A percentile compares a stretch with the other conserved stretches of the same genome.
These are phyloP conservation scores for Zeus faber DNA, from an alignment of 2,113 vertebrate species.

Conservation along the genomic window DNA sequence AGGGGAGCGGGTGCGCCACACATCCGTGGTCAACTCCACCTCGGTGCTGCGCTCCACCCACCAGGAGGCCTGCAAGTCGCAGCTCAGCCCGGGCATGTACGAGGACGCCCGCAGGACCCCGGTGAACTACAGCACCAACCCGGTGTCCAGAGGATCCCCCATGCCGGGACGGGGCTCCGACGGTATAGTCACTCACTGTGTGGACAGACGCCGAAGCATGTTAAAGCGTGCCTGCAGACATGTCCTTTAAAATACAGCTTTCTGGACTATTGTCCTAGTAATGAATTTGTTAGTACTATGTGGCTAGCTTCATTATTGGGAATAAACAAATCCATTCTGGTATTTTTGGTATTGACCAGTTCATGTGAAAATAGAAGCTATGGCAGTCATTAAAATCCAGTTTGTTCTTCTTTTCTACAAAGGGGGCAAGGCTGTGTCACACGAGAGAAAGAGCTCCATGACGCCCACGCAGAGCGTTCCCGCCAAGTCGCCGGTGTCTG, in stretches of 20 bases:
- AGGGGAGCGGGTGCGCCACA: conserved; percentile 83
- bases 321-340: no score
- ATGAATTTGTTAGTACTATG: no score
- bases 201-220: no score
- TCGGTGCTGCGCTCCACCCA: conserved; percentile 95
- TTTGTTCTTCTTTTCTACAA: conserved; percentile 20
- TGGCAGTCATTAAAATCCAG: no score
- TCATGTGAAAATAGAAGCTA: no score
- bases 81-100: conserved; percentile 94
- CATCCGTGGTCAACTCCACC: conserved; percentile 91
- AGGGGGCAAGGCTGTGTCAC: conserved; percentile 85
- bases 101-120: conserved; percentile 95
- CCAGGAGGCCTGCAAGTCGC: conserved; percentile 88
- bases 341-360: no score
- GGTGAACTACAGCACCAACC: conserved; percentile 85
- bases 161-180: conserved; percentile 85
- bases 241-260: no score
- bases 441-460: conserved; percentile 90
- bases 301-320: no score
- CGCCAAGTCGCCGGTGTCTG: conserved; percentile 90
- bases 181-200: conserved; percentile 67
- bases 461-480: conserved; percentile 90
- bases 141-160: conserved; percentile 90
- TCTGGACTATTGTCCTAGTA: no score
- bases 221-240: no score